phyloP scores from a whole-genome alignment of 2,797 vertebrate genomes.

The Ciconia nigra region DNA sequence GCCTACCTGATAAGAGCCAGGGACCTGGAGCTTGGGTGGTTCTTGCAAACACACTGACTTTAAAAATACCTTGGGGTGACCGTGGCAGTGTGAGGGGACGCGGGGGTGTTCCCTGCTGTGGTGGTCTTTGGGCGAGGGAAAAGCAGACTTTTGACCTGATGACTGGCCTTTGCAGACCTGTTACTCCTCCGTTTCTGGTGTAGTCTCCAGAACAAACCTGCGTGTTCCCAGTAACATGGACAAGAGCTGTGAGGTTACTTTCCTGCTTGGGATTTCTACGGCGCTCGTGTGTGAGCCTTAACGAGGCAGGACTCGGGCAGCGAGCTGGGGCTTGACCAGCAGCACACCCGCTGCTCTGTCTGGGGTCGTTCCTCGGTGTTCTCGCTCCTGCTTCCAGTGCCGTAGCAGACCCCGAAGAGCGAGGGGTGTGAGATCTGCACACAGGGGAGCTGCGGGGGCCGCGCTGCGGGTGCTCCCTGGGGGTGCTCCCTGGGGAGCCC shows the following conservation, averaged over 20 bases:
- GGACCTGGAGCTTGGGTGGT: neutral
- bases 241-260: neutral
- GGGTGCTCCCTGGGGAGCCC: neutral
- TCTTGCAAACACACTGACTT: neutral
- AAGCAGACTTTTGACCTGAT: neutral
- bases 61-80: neutral
- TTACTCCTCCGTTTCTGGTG: neutral
- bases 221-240: rapidly evolving
- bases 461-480: neutral
- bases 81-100: neutral
- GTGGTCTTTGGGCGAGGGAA: neutral
- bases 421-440: neutral
- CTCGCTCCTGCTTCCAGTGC: neutral
- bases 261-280: neutral
- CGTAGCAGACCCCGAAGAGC: neutral
- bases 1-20: neutral
- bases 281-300: rapidly evolving
- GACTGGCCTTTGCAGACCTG: neutral
- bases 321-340: neutral
- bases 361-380: neutral
- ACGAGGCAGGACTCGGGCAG: neutral
- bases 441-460: neutral
- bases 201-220: neutral
- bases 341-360: neutral
- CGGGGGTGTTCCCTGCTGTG: neutral